Conservation (phyloP, 1,140 invertebrate species). For the Leptinotarsa lineolata region DNA sequence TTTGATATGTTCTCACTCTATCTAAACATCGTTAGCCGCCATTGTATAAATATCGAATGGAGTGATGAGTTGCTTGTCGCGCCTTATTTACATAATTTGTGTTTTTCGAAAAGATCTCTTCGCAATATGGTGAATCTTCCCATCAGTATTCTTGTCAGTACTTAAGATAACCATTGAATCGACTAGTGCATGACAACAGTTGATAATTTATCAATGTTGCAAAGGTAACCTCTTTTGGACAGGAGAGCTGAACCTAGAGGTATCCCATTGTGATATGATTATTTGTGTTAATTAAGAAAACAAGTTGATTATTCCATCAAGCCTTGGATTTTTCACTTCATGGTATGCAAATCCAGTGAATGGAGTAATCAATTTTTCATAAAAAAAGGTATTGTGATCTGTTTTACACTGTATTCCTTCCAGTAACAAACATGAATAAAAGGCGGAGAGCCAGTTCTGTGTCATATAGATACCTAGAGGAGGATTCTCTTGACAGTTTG, state of each 20-base stretch:
- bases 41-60: slow-evolving; percentile 46
- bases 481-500: slow-evolving; percentile 55
- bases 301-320: not conserved
- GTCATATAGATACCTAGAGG: slow-evolving; percentile 64
- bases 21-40: slow-evolving; percentile 55
- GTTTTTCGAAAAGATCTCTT: slow-evolving; percentile 25
- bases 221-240: slow-evolving; percentile 28
- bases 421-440: slow-evolving; percentile 51
- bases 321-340: not conserved
- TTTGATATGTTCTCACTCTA: slow-evolving; percentile 36
- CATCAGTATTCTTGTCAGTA: slow-evolving; percentile 7
- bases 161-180: not conserved
- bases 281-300: not conserved
- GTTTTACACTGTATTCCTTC: not conserved
- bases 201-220: slow-evolving; percentile 25
- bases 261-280: slow-evolving; percentile 19
- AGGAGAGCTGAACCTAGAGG: slow-evolving; percentile 5
- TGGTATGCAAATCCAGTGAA: not conserved
- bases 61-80: slow-evolving; percentile 41
- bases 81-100: slow-evolving; percentile 43
- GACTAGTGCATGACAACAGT: not conserved
- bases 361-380: not conserved
- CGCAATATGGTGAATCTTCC: slow-evolving; percentile 4
- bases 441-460: slow-evolving; percentile 63
- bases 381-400: too few relatives aligned